Evolutionary conservation across 30 jellyfish, hydroid and myxozoan genomes (phyloP).

Genomic region (Turritopsis rubra): DNA sequence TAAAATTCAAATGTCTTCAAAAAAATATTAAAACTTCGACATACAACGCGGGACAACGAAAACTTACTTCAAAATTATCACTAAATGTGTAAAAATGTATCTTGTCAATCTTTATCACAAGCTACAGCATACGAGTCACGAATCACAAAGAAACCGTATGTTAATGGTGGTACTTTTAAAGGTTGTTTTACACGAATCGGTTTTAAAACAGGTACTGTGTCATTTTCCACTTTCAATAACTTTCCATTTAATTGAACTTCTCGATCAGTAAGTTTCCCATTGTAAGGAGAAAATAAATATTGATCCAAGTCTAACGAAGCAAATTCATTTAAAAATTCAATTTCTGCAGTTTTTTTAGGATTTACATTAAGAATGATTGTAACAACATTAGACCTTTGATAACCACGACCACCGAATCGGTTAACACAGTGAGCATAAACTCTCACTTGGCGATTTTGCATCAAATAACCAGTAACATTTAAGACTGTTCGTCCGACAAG

Average conservation of each 20-base stretch:
- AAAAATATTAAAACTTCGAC: too few relatives aligned
- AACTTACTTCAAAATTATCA: too few relatives aligned
- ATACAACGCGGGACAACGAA: too few relatives aligned
- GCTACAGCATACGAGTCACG: constrained; percentile 9
- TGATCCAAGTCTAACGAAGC: constrained; percentile 25
- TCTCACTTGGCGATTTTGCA: constrained; percentile 37
- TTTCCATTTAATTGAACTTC: constrained; percentile 35
- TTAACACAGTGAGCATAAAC: constrained; percentile 81
- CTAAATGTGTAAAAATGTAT: not conserved
- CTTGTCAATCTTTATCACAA: not conserved
- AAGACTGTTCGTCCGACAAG: constrained; percentile 74
- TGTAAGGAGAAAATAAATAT: constrained; percentile 43
- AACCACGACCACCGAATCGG: constrained; percentile 38
- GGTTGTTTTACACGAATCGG: constrained; percentile 51
- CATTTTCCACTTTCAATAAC: constrained; percentile 41
- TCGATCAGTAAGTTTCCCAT: constrained; percentile 33
- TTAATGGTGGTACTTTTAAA: constrained; percentile 42
- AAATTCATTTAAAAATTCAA: constrained; percentile 7
- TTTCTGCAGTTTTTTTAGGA: constrained; percentile 26
- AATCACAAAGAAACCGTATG: constrained; percentile 63
- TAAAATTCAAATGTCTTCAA: too few relatives aligned
- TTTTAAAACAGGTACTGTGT: constrained; percentile 37
- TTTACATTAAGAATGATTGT: constrained; percentile 36
- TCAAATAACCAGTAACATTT: constrained; percentile 51
- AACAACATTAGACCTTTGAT: constrained; percentile 35